A percentile compares a stretch with the other conserved stretches of the same genome.
Conservation (phyloP, 2,113 vertebrate genomes). For the Melierax canorus region DNA sequence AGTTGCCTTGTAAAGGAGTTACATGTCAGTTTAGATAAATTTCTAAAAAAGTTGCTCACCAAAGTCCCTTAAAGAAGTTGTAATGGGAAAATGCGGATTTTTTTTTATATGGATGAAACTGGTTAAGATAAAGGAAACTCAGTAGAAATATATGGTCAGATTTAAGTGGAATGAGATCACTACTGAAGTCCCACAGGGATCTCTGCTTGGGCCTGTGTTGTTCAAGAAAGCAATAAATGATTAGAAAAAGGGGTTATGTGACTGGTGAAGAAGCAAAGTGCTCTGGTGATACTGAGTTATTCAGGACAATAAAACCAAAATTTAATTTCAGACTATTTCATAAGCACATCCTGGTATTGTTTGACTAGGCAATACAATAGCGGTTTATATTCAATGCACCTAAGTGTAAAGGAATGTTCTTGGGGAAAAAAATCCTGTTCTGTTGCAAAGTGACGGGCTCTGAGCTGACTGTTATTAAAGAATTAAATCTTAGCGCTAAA, state of each 20-base stretch:
- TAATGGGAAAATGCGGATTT: background rate
- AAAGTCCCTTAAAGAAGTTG: background rate
- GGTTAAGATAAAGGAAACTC: background rate
- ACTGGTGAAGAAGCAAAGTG: background rate
- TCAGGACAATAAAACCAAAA: background rate
- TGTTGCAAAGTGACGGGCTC: background rate
- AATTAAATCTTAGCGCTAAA: background rate
- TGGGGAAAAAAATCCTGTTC: background rate
- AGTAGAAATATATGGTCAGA: background rate
- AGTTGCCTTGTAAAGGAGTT: background rate
- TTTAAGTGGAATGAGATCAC: background rate
- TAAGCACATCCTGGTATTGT: background rate
- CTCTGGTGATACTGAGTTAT: background rate
- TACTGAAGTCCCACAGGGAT: background rate
- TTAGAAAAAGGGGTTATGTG: background rate
- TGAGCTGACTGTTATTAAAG: background rate
- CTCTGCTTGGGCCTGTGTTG: background rate
- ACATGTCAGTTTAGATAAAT: background rate
- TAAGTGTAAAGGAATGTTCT: background rate
- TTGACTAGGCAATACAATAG: background rate
- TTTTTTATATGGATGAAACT: background rate
- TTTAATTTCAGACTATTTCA: background rate
- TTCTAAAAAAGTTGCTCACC: background rate
- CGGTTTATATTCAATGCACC: background rate
- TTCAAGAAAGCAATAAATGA: background rate